Conservation (phyloP, 2,888 invertebrate genomes). For the Dolichomitus sp. region DNA sequence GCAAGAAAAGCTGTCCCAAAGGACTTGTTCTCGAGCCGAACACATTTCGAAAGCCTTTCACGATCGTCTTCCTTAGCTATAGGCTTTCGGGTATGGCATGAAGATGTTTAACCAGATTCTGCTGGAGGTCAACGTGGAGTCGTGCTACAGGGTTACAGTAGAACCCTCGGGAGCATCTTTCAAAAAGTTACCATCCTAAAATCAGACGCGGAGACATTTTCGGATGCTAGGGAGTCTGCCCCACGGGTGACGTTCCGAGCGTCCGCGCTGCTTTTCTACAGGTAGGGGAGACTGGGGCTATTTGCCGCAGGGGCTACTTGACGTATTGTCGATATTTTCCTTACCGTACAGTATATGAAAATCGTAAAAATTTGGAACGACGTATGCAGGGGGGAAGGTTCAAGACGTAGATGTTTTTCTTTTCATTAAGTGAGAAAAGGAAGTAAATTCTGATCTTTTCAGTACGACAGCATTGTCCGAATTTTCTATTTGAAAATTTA, state of each 20-base stretch:
- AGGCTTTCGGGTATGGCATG: not conserved
- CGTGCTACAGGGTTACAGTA: not conserved
- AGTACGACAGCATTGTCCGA: too few species aligned
- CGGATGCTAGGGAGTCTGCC: constrained; percentile 27
- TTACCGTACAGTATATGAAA: too few species aligned
- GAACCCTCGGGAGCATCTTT: constrained; percentile 47
- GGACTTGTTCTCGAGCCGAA: not conserved
- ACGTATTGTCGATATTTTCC: too few species aligned
- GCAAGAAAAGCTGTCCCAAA: not conserved
- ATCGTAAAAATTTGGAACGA: too few species aligned
- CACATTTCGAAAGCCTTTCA: constrained; percentile 6
- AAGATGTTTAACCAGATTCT: constrained; percentile 8
- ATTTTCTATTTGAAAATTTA: too few species aligned
- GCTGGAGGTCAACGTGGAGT: not conserved
- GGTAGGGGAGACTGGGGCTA: constrained; percentile 12
- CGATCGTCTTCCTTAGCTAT: not conserved
- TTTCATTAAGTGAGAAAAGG: too few species aligned
- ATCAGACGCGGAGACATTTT: constrained; percentile 50
- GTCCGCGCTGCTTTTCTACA: constrained; percentile 26
- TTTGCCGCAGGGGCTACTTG: too few species aligned
- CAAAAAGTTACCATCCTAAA: constrained; percentile 53
- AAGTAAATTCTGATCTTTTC: too few species aligned
- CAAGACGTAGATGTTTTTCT: too few species aligned
- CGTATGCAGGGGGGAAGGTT: too few species aligned
- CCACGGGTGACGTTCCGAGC: constrained; percentile 51